Evolutionary conservation across 2,113 vertebrate species (phyloP).

Genomic region (Dinomys branickii): DNA sequence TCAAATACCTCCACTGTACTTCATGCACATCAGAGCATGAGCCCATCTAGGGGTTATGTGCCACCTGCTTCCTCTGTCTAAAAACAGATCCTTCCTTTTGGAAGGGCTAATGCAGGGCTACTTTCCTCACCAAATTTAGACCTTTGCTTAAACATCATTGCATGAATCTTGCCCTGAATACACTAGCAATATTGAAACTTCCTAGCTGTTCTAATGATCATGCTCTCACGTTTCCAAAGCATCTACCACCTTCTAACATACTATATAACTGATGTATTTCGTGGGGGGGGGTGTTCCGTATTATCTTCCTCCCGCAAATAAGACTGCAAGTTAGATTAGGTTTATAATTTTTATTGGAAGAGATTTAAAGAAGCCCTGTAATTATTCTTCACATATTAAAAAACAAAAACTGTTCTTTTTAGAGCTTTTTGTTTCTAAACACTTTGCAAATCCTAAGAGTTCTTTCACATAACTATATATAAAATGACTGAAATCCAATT

Average conservation of each 20-base stretch:
- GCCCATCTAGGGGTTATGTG: neutral
- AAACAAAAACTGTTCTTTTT: neutral
- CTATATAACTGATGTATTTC: neutral
- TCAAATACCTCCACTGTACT: neutral
- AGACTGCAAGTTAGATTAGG: neutral
- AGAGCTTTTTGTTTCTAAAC: neutral
- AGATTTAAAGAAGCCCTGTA: neutral
- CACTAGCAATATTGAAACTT: neutral
- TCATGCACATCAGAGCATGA: neutral
- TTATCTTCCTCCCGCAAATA: neutral
- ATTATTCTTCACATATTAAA: neutral
- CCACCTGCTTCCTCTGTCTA: neutral
- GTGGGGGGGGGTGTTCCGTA: neutral
- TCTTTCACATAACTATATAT: neutral
- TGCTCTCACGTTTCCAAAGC: neutral
- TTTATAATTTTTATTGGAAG: neutral
- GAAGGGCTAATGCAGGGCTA: too few relatives aligned
- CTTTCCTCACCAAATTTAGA: neutral
- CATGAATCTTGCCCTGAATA: neutral
- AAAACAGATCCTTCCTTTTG: neutral
- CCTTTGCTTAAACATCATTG: neutral
- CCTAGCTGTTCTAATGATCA: too few relatives aligned
- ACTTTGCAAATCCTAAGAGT: neutral
- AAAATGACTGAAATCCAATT: neutral
- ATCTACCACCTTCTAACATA: neutral